A percentile compares a stretch with the other conserved stretches of the same genome.
These are phyloP conservation scores for Camptogramma bilineatum DNA, from an alignment of 2,888 invertebrate genomes.

Conservation along the genomic window DNA sequence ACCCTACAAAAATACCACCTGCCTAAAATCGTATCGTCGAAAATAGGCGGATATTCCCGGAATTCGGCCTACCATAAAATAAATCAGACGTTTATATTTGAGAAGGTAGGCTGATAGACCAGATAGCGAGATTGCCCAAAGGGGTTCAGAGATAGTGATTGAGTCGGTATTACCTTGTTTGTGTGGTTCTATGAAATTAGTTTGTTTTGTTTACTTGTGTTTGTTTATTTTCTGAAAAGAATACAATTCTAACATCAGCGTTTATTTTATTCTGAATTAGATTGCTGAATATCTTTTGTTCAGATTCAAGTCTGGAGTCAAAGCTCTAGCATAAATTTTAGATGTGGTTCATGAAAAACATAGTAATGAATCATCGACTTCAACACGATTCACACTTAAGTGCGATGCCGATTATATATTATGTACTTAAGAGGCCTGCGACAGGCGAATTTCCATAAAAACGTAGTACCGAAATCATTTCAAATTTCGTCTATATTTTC, in stretches of 20 bases:
- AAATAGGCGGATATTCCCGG: constrained; percentile 1
- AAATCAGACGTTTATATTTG: constrained; percentile 9
- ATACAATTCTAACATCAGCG: background rate
- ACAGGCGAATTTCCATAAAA: no score
- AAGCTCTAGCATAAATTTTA: no score
- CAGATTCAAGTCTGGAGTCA: no score
- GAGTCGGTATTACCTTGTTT: constrained; percentile 18
- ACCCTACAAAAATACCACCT: background rate
- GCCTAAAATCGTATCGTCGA: background rate
- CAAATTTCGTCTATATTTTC: no score
- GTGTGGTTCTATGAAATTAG: constrained; percentile 3
- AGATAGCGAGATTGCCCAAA: background rate
- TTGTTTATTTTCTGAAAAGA: background rate
- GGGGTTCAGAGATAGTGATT: constrained; percentile 10
- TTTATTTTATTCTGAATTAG: background rate
- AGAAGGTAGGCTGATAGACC: constrained; percentile 4
- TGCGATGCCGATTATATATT: no score
- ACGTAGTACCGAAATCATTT: no score
- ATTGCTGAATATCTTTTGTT: no score
- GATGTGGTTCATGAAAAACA: no score
- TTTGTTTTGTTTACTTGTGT: constrained; percentile 5
- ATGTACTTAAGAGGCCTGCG: no score
- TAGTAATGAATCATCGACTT: no score
- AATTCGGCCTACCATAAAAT: background rate
- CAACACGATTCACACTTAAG: no score